Conservation (phyloP, 2,888 invertebrate species). For the Dendrolimus houi region DNA sequence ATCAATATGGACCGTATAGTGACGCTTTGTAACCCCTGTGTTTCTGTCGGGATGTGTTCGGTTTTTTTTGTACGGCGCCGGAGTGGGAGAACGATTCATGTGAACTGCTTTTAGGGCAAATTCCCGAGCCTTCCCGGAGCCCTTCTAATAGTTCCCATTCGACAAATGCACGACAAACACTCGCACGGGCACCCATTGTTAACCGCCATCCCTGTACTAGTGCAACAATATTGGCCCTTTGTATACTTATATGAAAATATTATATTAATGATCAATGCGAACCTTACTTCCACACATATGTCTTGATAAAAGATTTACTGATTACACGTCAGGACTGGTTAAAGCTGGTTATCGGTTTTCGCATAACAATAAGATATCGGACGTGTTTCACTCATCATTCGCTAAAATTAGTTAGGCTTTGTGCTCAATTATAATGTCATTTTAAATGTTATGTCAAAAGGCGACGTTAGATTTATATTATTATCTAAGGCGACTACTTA, state of each 20-base stretch:
- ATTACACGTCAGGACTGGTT: slow-evolving; percentile 4
- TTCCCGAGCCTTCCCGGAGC: slow-evolving; percentile 74
- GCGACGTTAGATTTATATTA: slow-evolving; percentile 11
- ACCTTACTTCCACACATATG: slow-evolving; percentile 20
- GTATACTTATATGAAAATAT: slow-evolving; percentile 47
- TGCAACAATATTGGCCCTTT: slow-evolving; percentile 63
- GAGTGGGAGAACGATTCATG: slow-evolving; percentile 73
- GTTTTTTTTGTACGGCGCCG: slow-evolving; percentile 69
- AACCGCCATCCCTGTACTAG: slow-evolving; percentile 55
- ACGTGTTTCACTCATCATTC: slow-evolving; percentile 4
- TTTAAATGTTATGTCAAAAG: slow-evolving; percentile 11
- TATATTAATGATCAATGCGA: slow-evolving; percentile 35
- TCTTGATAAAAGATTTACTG: not conserved
- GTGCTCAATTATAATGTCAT: slow-evolving; percentile 2
- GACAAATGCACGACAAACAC: slow-evolving; percentile 75
- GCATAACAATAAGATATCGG: slow-evolving; percentile 4
- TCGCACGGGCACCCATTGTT: slow-evolving; percentile 71
- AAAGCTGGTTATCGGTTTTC: slow-evolving; percentile 10
- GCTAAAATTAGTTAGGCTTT: slow-evolving; percentile 7
- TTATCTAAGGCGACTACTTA: slow-evolving; percentile 33
- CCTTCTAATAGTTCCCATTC: slow-evolving; percentile 74
- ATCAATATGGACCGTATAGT: slow-evolving; percentile 70
- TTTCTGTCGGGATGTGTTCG: slow-evolving; percentile 74
- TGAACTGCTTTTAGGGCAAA: slow-evolving; percentile 76
- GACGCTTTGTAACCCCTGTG: slow-evolving; percentile 75